Conservation (phyloP, 2,888 invertebrate species). For the Eupsilia transversa region DNA sequence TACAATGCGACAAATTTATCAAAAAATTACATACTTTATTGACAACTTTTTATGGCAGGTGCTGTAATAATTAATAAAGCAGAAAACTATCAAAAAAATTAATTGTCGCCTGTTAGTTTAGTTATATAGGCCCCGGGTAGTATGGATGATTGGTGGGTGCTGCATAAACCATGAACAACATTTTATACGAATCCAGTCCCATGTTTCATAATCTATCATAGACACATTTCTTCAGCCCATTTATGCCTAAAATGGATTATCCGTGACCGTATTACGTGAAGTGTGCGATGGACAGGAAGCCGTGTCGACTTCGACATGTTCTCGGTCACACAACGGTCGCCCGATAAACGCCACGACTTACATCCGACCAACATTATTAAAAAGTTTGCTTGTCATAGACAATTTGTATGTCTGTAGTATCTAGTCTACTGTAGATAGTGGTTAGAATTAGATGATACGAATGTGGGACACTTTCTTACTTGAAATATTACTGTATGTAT, state of each 20-base stretch:
- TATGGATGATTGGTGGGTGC: too few species aligned
- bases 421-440: too few species aligned
- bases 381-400: slow-evolving; percentile 31
- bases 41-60: background rate
- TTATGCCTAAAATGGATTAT: slow-evolving; percentile 67
- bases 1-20: too few species aligned
- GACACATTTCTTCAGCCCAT: slow-evolving; percentile 36
- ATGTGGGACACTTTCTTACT: background rate
- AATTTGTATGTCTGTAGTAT: slow-evolving; percentile 3
- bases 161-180: background rate
- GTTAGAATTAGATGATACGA: background rate
- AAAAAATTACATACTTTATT: background rate
- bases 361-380: slow-evolving; percentile 34
- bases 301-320: slow-evolving; percentile 60
- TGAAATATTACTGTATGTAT: background rate
- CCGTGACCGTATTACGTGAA: slow-evolving; percentile 68
- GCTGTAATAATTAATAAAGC: background rate
- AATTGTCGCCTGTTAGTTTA: background rate
- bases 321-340: slow-evolving; percentile 73
- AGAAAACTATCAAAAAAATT: background rate
- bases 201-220: background rate
- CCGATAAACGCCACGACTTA: slow-evolving; percentile 55
- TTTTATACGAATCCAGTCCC: background rate
- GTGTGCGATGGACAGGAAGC: slow-evolving; percentile 68
- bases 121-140: background rate